Evolutionary conservation across 2,113 vertebrate genomes (phyloP), one percentile per base, ranked within the genome.

Genomic region (Mystacornis crossleyi): DNA sequence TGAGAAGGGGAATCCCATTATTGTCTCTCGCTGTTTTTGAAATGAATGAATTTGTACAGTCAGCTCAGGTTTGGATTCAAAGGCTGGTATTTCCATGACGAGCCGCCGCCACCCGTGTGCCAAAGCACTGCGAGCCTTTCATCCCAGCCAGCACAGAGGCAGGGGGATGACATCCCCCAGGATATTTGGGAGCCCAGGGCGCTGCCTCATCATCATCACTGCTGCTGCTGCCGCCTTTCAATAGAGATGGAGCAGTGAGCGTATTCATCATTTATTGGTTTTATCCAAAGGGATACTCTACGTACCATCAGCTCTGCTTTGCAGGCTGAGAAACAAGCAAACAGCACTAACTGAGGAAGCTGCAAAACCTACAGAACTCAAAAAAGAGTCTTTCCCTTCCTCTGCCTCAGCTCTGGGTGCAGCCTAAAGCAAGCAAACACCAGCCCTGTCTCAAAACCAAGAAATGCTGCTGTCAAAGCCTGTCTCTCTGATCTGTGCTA

Each of bases 21-120:
- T 69, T 86, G 77, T 61, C 86, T 67, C 75, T 83, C 6, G 25
- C 40, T 3, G 2, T 38, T 45, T 57, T n/a, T 72, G 60, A 65
- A 96, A 69, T 75, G 65, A 97, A 94, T 89, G 65, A 47, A 58
- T 92, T 80, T 78, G 55, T 78, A 40, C 58, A 87, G 89, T 50
- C 89, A 95, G 84, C 70, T 94, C 84, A 82, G 80, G 74, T 62
- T 83, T 80, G 86, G n/a, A 91, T 86, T 90, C 93, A 48, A 86
- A 80, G 1, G 3, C 60, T 60, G 78, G 7, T 58, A 38, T 28
- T 67, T 86, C 69, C 50, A 36, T 2, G 48, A 84, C 5, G 55
- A 67, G 87, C 42, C 0, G 1, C 69, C 0, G 0, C 45, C 75
- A 20, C 31, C 42, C 0, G 1, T 0, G 1, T 57, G 60, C 24